Base-by-base conservation (phyloP, 2,797 vertebrate genomes). In the Epinephelus coioides region DNA sequence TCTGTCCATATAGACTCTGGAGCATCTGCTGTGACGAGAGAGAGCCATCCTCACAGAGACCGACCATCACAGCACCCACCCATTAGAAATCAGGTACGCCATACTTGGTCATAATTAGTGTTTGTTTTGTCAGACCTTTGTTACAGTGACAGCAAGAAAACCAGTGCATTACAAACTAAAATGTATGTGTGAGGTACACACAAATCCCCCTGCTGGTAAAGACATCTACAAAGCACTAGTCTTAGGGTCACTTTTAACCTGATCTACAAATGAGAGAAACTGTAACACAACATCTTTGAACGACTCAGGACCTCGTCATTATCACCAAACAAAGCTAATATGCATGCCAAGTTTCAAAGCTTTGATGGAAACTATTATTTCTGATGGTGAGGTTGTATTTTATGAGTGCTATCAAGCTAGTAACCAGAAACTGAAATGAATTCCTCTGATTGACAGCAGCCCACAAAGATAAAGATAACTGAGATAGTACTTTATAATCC, bases 1-100 rank as follows among this genome's bases (percentile, higher is more conserved):
- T 98, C 98, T 55, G 96, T 97, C 87, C 97, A 98, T 1, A 97
- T 98, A 71, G 98, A 99, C 90, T 98, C 98, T 8, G 98, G 96
- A 83, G 96, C 97, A 0, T 98, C 98, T 4, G 97, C 96, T 43
- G 93, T 98, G 89, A 98, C 97, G 0, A 96, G 98, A 93, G 98
- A 99, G 78, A 97, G 96, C 91, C 97, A 99, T 70, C 30, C 95
- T 49, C 97, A 98, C 87, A 95, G 97, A 93, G 98, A 99, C 59
- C 95, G 97, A 27, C 96, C 97, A 7, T 97, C 97, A 0, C 96
- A 98, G 79, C 97, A 97, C 51, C 96, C 96, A 78, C 97, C 97
- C 34, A 95, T 98, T 49, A 96, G 98, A 91, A 98, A 99, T 91
- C 98, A 98, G 98, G 98, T 99, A 94, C 2, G 75, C 79, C 3